These are phyloP conservation scores for Felis catus DNA, from an alignment of 2,113 vertebrate species.

Conservation along the genomic window DNA sequence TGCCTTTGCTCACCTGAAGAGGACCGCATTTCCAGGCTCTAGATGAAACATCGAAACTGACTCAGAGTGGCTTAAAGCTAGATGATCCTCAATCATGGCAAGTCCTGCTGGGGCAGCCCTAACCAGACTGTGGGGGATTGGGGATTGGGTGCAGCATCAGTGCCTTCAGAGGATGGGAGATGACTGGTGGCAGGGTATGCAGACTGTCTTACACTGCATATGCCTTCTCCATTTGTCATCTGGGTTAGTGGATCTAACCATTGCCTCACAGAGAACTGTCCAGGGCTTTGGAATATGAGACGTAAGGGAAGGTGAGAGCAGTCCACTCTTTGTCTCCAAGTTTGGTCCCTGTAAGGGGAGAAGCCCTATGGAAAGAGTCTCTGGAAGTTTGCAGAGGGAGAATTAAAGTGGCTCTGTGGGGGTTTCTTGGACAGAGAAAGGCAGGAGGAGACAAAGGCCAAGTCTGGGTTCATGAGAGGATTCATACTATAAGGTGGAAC, in stretches of 20 bases:
- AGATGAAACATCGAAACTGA: background rate
- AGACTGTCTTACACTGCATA: background rate
- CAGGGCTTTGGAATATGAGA: background rate
- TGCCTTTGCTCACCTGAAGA: background rate
- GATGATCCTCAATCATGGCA: background rate
- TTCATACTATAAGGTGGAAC: background rate
- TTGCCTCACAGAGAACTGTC: background rate
- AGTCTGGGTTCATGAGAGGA: background rate
- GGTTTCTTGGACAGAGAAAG: background rate
- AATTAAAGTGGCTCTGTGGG: background rate
- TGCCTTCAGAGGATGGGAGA: background rate
- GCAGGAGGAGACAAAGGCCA: background rate
- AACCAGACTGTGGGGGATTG: background rate
- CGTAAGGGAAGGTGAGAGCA: too few relatives aligned
- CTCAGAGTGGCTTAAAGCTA: background rate
- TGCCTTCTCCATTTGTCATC: background rate
- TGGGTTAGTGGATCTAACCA: background rate
- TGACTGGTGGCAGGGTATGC: background rate
- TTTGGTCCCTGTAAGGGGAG: slow-evolving; percentile 6
- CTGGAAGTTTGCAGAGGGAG: background rate
- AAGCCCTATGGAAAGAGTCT: background rate
- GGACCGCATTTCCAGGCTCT: background rate
- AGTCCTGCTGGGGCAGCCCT: background rate
- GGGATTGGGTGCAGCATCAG: background rate
- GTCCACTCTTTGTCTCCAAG: background rate